These are phyloP conservation scores for Porites lobata DNA, from an alignment of 92 coral and sea anemone genomes.

Conservation along the genomic window DNA sequence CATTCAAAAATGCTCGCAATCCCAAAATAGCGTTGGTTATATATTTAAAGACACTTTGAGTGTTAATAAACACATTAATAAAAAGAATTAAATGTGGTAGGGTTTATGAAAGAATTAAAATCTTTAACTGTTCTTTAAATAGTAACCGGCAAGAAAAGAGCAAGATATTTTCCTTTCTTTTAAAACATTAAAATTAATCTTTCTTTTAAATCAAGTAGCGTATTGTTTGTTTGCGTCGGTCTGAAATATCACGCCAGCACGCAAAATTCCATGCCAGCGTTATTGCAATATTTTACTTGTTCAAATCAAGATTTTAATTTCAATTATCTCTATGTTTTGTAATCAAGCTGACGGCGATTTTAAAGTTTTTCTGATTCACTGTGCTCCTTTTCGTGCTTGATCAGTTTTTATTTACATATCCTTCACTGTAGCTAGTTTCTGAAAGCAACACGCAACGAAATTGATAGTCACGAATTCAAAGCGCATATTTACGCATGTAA, in stretches of 20 bases:
- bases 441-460: background rate
- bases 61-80: too few species aligned
- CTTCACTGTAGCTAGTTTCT: background rate
- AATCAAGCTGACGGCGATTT: background rate
- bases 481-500: background rate
- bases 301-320: background rate
- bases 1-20: background rate
- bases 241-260: conserved; percentile 10
- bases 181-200: background rate
- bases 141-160: background rate
- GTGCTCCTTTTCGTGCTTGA: background rate
- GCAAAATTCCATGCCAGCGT: background rate
- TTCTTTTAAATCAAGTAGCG: background rate
- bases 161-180: background rate
- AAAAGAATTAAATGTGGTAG: background rate
- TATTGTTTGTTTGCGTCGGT: background rate
- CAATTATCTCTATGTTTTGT: too few species aligned
- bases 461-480: background rate
- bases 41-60: background rate
- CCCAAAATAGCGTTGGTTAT: background rate
- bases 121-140: background rate
- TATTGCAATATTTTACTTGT: background rate
- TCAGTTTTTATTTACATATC: background rate
- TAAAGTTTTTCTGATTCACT: background rate
- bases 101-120: background rate